Base-by-base conservation (phyloP, 2,797 vertebrate species). In the Agapornis canus region DNA sequence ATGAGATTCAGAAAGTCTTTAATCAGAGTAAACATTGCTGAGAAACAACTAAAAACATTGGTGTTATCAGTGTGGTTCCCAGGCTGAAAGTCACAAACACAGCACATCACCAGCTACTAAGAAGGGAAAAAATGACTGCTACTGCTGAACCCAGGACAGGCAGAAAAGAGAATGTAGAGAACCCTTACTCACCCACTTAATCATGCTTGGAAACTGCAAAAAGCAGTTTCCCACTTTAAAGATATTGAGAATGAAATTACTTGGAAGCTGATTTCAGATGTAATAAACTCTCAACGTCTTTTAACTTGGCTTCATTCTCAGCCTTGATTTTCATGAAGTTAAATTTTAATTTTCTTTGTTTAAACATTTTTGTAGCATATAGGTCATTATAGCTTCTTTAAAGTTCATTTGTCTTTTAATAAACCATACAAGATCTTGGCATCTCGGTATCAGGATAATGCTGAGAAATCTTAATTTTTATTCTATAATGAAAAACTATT, bases 381-480 rank as follows among this genome's bases (percentile, higher is more conserved):
- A 89, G 21, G 94, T 92, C 66, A 66, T 90, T 90, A 86, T 18
- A 72, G 10, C 10, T 63, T 87, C 52, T 89, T 82, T 88, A 79
- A 92, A 68, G 39, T 92, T 63, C 12, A 83, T 83, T 95, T 96
- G 37, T 92, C 16, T 94, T 96, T 93, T 81, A 92, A 89, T 92
- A 91, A 93, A 87, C 39, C 57, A 21, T 75, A 82, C 1, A 14
- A 92, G 32, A 72, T 94, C 71, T 91, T 92, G 52, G 43, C 77
- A 83, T 95, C 51, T 94, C 20, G 75, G 13, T 60, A 78, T 20
- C 39, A 84, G 48, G 26, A 82, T 72, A 88, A 88, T 75, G 54
- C 90, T 95, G 76, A 95, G 94, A 94, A 93, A 92, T 92, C 65
- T 85, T 91, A 89, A 93, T 96, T 97, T 85, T 85, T 87, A 85